Evolutionary conservation across 2,888 invertebrate species (phyloP).

Genomic region (Lampropteryx suffumata): DNA sequence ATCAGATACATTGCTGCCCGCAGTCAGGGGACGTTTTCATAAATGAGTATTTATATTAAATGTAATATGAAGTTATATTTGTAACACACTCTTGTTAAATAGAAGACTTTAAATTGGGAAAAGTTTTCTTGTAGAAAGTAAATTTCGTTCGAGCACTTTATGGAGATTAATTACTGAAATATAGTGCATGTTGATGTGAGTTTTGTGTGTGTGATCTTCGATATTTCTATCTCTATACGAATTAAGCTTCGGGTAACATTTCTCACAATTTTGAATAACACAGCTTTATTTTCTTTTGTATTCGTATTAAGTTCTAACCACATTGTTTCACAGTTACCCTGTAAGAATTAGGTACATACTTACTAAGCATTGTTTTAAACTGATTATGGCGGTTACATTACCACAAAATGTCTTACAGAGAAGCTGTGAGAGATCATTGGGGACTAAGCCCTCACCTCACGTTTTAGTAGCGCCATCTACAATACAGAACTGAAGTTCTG

Average conservation of each 20-base stretch:
- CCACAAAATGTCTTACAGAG: conserved; percentile 72
- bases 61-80: conserved; percentile 14
- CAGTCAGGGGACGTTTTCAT: conserved; percentile 39
- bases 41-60: conserved; percentile 35
- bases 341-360: conserved; percentile 56
- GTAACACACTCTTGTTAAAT: conserved; percentile 10
- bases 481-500: not conserved
- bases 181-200: conserved; percentile 44
- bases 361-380: conserved; percentile 31
- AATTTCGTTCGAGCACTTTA: conserved; percentile 24
- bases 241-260: conserved; percentile 5
- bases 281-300: conserved; percentile 8
- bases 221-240: conserved; percentile 30
- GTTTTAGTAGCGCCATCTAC: conserved; percentile 6
- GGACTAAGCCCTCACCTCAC: not conserved
- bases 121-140: conserved; percentile 18
- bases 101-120: conserved; percentile 13
- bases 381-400: conserved; percentile 79
- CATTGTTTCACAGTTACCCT: conserved; percentile 70
- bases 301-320: conserved; percentile 1
- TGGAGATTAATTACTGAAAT: conserved; percentile 24
- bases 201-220: conserved; percentile 64
- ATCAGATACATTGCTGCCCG: conserved; percentile 42
- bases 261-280: conserved; percentile 16
- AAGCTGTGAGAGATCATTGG: conserved; percentile 61